Evolutionary conservation across 1,140 invertebrate species (phyloP).

Genomic region (Drosophila baimaii): DNA sequence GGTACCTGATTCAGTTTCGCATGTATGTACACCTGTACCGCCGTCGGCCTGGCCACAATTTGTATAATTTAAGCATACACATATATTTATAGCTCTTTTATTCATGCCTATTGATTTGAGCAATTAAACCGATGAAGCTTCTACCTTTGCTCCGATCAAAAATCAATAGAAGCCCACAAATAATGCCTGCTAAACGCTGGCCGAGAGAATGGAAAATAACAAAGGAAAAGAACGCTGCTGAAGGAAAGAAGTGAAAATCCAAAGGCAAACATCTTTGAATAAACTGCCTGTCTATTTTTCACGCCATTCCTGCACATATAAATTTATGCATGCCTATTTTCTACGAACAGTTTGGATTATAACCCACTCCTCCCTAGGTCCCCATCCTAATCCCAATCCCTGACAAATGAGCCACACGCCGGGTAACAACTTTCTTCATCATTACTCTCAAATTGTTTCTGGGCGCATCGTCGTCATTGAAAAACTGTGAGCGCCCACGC

Average conservation of each 20-base stretch:
- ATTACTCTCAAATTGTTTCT: constrained; percentile 80
- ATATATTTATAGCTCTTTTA: constrained; percentile 59
- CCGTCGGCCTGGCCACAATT: not conserved
- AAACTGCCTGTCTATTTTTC: constrained; percentile 61
- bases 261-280: constrained; percentile 57
- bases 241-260: constrained; percentile 28
- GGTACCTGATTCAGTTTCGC: constrained; percentile 45
- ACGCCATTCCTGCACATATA: constrained; percentile 49
- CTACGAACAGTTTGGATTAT: constrained; percentile 60
- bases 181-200: constrained; percentile 1
- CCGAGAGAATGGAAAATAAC: constrained; percentile 34
- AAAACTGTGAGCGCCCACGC: constrained; percentile 30
- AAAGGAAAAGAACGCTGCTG: constrained; percentile 5
- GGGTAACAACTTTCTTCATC: constrained; percentile 81
- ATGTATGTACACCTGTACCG: constrained; percentile 15
- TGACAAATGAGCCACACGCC: constrained; percentile 81
- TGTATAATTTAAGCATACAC: constrained; percentile 25
- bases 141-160: constrained; percentile 38
- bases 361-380: constrained; percentile 31
- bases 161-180: constrained; percentile 57
- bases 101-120: constrained; percentile 62
- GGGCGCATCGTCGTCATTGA: constrained; percentile 60
- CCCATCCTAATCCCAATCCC: constrained; percentile 52
- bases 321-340: constrained; percentile 75
- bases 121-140: constrained; percentile 23